Percentiles rank a stretch among this genome's conserved stretches.
phyloP scores from a whole-genome alignment of 1,140 invertebrate species.

The Pentalonia nigronervosa region DNA sequence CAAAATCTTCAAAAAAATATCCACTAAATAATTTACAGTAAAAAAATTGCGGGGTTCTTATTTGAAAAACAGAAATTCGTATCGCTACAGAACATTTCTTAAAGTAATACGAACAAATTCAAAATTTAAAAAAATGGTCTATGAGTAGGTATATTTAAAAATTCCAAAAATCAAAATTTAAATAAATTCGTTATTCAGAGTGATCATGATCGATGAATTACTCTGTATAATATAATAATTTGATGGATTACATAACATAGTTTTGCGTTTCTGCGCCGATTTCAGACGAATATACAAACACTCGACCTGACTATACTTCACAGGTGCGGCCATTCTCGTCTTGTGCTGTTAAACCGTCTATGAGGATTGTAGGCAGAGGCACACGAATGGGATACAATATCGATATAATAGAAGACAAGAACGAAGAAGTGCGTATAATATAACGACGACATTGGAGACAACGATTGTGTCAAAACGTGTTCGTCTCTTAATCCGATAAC shows the following conservation, averaged over 20 bases:
- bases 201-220: too few species aligned
- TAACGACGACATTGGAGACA: neutral
- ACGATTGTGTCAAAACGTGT: slow-evolving; percentile 1
- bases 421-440: neutral
- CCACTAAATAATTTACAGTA: too few species aligned
- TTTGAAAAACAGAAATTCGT: too few species aligned
- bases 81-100: too few species aligned
- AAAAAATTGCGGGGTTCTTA: too few species aligned
- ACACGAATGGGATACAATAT: neutral
- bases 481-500: slow-evolving; percentile 9
- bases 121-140: too few species aligned
- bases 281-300: neutral
- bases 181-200: too few species aligned
- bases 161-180: too few species aligned
- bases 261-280: neutral
- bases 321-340: neutral
- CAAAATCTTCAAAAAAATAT: too few species aligned
- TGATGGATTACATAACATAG: neutral
- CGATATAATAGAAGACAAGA: neutral
- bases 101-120: too few species aligned
- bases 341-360: neutral
- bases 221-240: neutral
- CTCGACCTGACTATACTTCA: neutral
- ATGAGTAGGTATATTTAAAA: too few species aligned
- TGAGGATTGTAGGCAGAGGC: neutral